phyloP scores from a whole-genome alignment of 2,888 invertebrate genomes.

The Phyllotreta striolata region DNA sequence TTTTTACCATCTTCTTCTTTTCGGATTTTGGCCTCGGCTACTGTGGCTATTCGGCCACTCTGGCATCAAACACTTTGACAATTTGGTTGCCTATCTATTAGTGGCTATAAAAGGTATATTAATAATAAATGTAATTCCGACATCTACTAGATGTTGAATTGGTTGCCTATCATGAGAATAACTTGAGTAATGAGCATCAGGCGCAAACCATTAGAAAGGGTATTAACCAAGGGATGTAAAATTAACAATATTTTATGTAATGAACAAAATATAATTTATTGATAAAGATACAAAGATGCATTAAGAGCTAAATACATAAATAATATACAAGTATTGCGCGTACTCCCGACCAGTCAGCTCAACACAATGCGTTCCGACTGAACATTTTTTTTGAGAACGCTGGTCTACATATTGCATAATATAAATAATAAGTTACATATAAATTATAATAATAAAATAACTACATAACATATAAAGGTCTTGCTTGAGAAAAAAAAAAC shows the following conservation, averaged over 20 bases:
- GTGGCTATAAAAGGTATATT: too few relatives aligned
- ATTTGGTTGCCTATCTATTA: too few relatives aligned
- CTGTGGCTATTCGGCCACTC: too few relatives aligned
- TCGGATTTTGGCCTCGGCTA: too few relatives aligned
- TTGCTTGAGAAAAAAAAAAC: slow-evolving; percentile 58
- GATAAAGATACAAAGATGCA: slow-evolving; percentile 61
- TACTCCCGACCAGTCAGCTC: slow-evolving; percentile 45
- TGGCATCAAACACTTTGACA: too few relatives aligned
- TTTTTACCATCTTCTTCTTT: too few relatives aligned
- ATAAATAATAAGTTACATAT: slow-evolving; percentile 65
- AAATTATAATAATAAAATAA: slow-evolving; percentile 63
- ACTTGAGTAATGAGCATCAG: too few relatives aligned
- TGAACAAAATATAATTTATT: slow-evolving; percentile 64
- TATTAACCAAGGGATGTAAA: too few relatives aligned
- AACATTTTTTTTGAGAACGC: slow-evolving; percentile 53
- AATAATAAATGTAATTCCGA: too few relatives aligned
- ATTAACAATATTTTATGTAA: slow-evolving; percentile 9
- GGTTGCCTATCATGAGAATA: too few relatives aligned
- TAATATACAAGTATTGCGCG: slow-evolving; percentile 60
- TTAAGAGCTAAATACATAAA: slow-evolving; percentile 60
- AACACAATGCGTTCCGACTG: slow-evolving; percentile 37
- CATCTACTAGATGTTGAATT: too few relatives aligned
- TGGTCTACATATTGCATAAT: slow-evolving; percentile 60
- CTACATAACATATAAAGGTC: slow-evolving; percentile 62
- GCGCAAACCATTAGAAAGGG: too few relatives aligned